A percentile compares a stretch with the other conserved stretches of the same genome.
Conservation (phyloP, 2,113 vertebrate species). For the Pionites leucogaster region DNA sequence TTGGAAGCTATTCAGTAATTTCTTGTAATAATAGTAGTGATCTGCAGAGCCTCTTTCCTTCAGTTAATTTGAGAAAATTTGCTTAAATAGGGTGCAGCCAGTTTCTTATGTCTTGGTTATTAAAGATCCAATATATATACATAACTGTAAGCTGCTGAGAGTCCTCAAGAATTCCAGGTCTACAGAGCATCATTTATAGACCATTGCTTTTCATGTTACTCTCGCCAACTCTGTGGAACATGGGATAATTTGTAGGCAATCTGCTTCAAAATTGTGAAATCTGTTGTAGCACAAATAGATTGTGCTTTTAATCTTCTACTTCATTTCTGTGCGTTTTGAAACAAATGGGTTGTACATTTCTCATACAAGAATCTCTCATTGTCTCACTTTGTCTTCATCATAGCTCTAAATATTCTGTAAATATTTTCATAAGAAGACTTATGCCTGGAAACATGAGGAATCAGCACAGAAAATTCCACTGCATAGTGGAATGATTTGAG, state of each 20-base stretch:
- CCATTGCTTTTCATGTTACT: neutral
- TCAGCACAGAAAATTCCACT: neutral
- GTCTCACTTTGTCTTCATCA: neutral
- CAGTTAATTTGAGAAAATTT: neutral
- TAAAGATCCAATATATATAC: neutral
- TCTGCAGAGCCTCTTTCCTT: neutral
- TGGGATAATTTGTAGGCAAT: neutral
- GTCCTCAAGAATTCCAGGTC: neutral
- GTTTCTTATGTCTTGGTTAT: neutral
- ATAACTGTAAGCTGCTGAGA: neutral
- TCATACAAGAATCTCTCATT: neutral
- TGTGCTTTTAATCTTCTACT: neutral
- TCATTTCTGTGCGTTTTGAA: neutral
- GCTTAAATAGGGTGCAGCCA: neutral
- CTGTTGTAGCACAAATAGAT: neutral
- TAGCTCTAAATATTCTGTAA: neutral
- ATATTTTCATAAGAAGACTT: neutral
- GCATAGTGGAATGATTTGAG: neutral
- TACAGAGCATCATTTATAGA: neutral
- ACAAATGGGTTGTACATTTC: neutral
- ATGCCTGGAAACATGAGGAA: neutral
- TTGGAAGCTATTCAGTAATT: neutral
- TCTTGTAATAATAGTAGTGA: neutral
- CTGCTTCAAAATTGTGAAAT: neutral
- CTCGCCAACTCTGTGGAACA: neutral